A percentile compares a stretch with the other conserved stretches of the same genome.
These are phyloP conservation scores for Lasius platythorax DNA, from an alignment of 2,888 invertebrate genomes.

Conservation along the genomic window DNA sequence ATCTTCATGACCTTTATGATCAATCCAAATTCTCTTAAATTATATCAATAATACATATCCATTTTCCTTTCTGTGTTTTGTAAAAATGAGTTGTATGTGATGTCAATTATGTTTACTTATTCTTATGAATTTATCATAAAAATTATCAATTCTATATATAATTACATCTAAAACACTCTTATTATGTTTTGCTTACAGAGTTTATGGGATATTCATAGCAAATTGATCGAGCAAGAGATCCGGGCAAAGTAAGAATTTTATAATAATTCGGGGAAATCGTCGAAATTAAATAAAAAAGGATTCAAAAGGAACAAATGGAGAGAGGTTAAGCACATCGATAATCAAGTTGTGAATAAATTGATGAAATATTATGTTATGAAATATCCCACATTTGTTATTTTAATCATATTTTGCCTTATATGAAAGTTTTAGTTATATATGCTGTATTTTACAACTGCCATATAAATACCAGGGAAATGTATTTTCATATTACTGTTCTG, in stretches of 20 bases:
- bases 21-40: constrained; percentile 5
- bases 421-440: constrained; percentile 55
- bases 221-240: constrained; percentile 83
- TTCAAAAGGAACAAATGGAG: constrained; percentile 34
- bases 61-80: constrained; percentile 36
- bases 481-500: constrained; percentile 68
- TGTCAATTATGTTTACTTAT: not conserved
- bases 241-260: constrained; percentile 6
- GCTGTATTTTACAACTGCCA: constrained; percentile 51
- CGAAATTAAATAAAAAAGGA: not conserved
- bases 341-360: not conserved
- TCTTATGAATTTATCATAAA: not conserved
- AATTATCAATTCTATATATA: not conserved
- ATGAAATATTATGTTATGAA: constrained; percentile 3
- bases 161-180: not conserved
- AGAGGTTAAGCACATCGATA: not conserved
- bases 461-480: constrained; percentile 56
- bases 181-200: constrained; percentile 83
- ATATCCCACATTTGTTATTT: constrained; percentile 41
- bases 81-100: not conserved
- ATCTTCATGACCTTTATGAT: constrained; percentile 33
- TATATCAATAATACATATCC: constrained; percentile 24
- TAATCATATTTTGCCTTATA: constrained; percentile 25
- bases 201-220: constrained; percentile 86
- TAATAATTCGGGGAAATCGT: not conserved